Conservation (phyloP, 2,888 invertebrate genomes). For the Esperia sulphurella region DNA sequence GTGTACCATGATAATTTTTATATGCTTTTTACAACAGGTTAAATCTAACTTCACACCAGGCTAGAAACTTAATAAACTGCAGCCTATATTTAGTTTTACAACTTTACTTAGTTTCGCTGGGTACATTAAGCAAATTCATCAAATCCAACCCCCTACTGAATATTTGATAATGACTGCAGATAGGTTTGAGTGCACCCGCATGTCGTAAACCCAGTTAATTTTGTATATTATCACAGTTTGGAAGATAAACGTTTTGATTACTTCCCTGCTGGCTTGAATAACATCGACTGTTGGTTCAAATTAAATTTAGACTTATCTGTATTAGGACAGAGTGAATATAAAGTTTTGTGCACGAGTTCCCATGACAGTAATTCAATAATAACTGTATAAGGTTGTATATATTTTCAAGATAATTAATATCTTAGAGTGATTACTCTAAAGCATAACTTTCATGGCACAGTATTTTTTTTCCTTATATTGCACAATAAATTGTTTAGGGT, state of each 20-base stretch:
- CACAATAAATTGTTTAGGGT: no score
- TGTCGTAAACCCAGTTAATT: conserved; percentile 53
- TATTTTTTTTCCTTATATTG: no score
- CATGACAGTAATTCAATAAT: background rate
- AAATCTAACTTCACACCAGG: no score
- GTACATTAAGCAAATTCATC: conserved; percentile 17
- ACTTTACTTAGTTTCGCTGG: background rate
- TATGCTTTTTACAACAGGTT: no score
- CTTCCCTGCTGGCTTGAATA: conserved; percentile 23
- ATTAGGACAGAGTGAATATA: conserved; percentile 4
- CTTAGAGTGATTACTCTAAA: no score
- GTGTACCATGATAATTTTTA: no score
- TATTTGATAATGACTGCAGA: conserved; percentile 64
- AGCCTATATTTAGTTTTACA: background rate
- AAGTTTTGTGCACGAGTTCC: background rate
- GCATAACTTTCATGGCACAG: no score
- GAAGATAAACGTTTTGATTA: conserved; percentile 50
- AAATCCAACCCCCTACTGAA: conserved; percentile 47
- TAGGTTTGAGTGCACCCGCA: conserved; percentile 66
- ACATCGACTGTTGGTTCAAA: conserved; percentile 15
- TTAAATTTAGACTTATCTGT: conserved; percentile 12
- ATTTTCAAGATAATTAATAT: no score
- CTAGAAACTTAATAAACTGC: no score
- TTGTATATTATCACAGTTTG: conserved; percentile 39
- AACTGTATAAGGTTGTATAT: no score